phyloP scores from a whole-genome alignment of 2,797 vertebrate genomes.

The Hypotaenidia philippensis region DNA sequence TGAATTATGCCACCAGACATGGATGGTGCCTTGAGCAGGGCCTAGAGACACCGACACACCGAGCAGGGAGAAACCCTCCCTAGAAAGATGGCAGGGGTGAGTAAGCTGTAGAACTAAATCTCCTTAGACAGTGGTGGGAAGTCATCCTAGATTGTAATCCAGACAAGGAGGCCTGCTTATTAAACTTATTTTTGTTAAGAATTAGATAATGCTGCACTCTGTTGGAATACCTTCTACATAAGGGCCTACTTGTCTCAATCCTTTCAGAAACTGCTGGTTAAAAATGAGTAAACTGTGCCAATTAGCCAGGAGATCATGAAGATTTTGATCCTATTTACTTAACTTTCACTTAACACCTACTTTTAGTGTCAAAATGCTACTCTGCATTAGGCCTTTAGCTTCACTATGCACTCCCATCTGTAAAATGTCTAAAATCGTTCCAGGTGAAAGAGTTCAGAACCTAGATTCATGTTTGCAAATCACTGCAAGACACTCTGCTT shows the following conservation, averaged over 20 bases:
- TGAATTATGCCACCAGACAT: neutral
- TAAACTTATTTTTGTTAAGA: neutral
- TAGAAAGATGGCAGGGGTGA: neutral
- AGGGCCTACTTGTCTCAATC: neutral
- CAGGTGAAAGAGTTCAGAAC: neutral
- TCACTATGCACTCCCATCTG: neutral
- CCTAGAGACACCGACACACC: no score
- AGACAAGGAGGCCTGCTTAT: neutral
- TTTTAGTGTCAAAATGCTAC: neutral
- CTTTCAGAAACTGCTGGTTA: neutral
- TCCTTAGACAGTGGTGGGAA: neutral
- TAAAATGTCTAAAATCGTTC: neutral
- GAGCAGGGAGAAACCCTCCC: neutral
- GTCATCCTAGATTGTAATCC: neutral
- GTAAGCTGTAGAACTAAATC: neutral
- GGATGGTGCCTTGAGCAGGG: rapidly evolving
- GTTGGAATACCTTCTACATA: neutral
- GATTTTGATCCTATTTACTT: neutral
- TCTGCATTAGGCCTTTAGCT: neutral
- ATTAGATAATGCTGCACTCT: neutral
- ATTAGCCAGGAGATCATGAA: neutral
- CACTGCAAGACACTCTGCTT: neutral
- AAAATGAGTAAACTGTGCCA: neutral
- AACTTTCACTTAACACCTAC: neutral
- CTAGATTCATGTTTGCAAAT: neutral